Evolutionary conservation across 2,113 vertebrate genomes (phyloP).

Genomic region (Sarotherodon lohbergeri): DNA sequence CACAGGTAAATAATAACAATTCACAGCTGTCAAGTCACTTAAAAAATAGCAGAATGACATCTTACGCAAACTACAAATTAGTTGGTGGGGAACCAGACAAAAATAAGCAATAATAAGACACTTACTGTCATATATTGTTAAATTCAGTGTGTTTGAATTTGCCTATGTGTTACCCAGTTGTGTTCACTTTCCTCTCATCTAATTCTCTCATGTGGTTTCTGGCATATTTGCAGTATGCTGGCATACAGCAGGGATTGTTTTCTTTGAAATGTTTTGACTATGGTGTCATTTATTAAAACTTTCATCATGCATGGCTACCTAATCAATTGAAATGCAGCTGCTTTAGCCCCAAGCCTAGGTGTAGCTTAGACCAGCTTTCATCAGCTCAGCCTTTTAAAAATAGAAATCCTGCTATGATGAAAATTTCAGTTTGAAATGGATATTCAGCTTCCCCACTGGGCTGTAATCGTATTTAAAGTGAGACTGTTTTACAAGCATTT

Average conservation of each 20-base stretch:
- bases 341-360: slow-evolving; percentile 41
- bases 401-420: slow-evolving; percentile 50
- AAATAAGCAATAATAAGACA: slow-evolving; percentile 48
- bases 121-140: slow-evolving; percentile 50
- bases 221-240: slow-evolving; percentile 51
- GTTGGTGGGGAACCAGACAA: slow-evolving; percentile 23
- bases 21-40: slow-evolving; percentile 3
- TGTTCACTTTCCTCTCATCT: slow-evolving; percentile 43
- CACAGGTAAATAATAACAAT: slow-evolving; percentile 11
- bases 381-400: slow-evolving; percentile 54
- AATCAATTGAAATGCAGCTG: slow-evolving; percentile 65
- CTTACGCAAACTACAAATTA: slow-evolving; percentile 51
- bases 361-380: slow-evolving; percentile 58
- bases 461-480: background rate
- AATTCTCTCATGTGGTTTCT: slow-evolving; percentile 55
- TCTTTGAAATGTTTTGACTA: slow-evolving; percentile 64
- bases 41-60: slow-evolving; percentile 48
- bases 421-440: slow-evolving; percentile 49
- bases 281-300: slow-evolving; percentile 62
- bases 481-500: background rate
- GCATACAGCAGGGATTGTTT: slow-evolving; percentile 42
- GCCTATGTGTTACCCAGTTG: background rate
- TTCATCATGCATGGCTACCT: slow-evolving; percentile 53
- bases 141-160: slow-evolving; percentile 34
- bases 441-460: slow-evolving; percentile 14